These are phyloP conservation scores for Promerops cafer DNA, from an alignment of 2,113 vertebrate species.

Conservation along the genomic window DNA sequence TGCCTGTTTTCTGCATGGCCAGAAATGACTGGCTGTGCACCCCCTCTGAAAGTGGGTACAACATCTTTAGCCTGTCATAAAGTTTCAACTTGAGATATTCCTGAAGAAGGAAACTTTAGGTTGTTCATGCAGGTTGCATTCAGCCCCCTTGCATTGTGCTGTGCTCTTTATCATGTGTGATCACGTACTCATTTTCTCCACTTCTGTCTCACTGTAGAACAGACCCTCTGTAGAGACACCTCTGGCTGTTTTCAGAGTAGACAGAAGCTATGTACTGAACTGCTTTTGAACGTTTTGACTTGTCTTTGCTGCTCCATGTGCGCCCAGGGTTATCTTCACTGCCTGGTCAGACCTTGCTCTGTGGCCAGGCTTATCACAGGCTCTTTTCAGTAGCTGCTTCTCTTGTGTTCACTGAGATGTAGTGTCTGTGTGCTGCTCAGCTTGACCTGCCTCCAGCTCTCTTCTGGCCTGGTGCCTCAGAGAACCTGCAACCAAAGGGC, in stretches of 20 bases:
- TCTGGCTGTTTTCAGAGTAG: background rate
- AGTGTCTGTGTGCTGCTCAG: background rate
- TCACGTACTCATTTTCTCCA: background rate
- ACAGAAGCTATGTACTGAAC: background rate
- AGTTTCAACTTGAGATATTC: background rate
- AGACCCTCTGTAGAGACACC: background rate
- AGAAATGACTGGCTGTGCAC: background rate
- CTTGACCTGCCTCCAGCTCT: background rate
- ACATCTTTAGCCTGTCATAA: background rate
- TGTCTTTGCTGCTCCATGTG: background rate
- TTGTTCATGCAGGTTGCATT: background rate
- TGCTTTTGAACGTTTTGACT: background rate
- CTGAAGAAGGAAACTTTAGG: background rate
- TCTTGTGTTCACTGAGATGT: background rate
- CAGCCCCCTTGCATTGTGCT: background rate
- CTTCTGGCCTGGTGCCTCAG: background rate
- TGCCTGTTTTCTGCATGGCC: background rate
- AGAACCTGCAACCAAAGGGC: background rate
- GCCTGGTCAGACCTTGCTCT: background rate
- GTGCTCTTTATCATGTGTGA: background rate
- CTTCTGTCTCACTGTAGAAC: background rate
- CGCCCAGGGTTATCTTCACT: background rate
- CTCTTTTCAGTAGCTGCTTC: background rate
- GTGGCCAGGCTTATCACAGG: background rate
- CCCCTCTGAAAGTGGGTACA: background rate